Conservation (phyloP, 2,888 invertebrate species). For the Gerris lacustris region DNA sequence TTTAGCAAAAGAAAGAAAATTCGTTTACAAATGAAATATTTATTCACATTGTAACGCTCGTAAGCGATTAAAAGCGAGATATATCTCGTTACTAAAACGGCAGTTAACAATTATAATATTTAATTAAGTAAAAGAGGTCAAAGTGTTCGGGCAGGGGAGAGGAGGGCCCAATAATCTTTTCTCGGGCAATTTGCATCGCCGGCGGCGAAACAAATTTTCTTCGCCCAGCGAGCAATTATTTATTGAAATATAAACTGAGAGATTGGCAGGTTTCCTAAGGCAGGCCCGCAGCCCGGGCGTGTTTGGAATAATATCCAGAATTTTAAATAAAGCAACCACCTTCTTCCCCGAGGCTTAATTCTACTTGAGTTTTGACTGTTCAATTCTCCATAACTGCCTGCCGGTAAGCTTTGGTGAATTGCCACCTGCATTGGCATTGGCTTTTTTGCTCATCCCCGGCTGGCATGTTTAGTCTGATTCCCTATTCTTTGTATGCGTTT, state of each 20-base stretch:
- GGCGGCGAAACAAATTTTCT: constrained; percentile 22
- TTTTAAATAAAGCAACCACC: not conserved
- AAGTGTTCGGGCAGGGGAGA: not conserved
- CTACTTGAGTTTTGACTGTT: too few relatives aligned
- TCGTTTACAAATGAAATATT: too few relatives aligned
- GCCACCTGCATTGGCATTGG: too few relatives aligned
- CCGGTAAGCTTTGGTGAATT: too few relatives aligned
- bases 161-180: not conserved
- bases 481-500: too few relatives aligned
- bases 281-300: constrained; percentile 4
- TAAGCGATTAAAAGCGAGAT: too few relatives aligned
- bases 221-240: constrained; percentile 23
- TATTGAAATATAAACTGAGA: constrained; percentile 24
- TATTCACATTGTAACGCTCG: too few relatives aligned
- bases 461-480: too few relatives aligned
- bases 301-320: constrained; percentile 1
- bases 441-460: too few relatives aligned
- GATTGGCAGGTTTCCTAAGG: constrained; percentile 19
- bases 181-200: constrained; percentile 5
- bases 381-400: too few relatives aligned
- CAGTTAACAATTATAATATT: not conserved
- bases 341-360: not conserved
- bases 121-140: not conserved
- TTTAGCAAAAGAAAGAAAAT: too few relatives aligned
- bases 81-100: not conserved